A percentile compares a stretch with the other conserved stretches of the same genome.
Conservation (phyloP, 2,113 vertebrate genomes). For the Gadus macrocephalus region DNA sequence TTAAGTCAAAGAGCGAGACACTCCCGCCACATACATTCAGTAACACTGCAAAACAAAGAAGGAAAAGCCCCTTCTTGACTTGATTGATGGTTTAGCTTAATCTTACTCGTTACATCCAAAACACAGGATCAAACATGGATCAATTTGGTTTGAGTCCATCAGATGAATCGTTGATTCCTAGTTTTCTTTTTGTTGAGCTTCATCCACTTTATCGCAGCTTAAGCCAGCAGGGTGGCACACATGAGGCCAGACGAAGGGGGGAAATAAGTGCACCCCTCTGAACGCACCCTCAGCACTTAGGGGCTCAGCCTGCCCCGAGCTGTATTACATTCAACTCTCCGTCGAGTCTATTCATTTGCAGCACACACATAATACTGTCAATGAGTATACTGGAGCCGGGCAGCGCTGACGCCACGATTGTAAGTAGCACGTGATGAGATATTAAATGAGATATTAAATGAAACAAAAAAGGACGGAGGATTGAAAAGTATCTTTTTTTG, state of each 20-base stretch:
- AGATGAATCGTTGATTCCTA: slow-evolving; percentile 15
- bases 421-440: slow-evolving; percentile 7
- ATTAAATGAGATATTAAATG: background rate
- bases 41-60: slow-evolving; percentile 34
- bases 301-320: slow-evolving; percentile 22
- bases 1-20: slow-evolving; percentile 13
- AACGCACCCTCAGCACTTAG: slow-evolving; percentile 4
- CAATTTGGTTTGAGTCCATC: slow-evolving; percentile 46
- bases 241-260: slow-evolving; percentile 19
- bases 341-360: slow-evolving; percentile 12
- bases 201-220: slow-evolving; percentile 11
- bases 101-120: slow-evolving; percentile 18
- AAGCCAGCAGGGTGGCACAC: background rate
- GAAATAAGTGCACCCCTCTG: slow-evolving; percentile 4
- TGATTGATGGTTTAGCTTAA: too few species aligned
- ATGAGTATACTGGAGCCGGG: slow-evolving; percentile 15
- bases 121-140: slow-evolving; percentile 2
- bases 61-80: slow-evolving; percentile 49
- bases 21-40: slow-evolving; percentile 40
- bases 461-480: background rate
- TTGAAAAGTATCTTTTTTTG: slow-evolving; percentile 5
- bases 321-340: slow-evolving; percentile 56
- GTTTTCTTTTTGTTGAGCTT: slow-evolving; percentile 25
- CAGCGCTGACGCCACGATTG: slow-evolving; percentile 10
- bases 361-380: slow-evolving; percentile 38